These are phyloP conservation scores for Oplegnathus fasciatus DNA, from an alignment of 2,113 vertebrate species.

Conservation along the genomic window DNA sequence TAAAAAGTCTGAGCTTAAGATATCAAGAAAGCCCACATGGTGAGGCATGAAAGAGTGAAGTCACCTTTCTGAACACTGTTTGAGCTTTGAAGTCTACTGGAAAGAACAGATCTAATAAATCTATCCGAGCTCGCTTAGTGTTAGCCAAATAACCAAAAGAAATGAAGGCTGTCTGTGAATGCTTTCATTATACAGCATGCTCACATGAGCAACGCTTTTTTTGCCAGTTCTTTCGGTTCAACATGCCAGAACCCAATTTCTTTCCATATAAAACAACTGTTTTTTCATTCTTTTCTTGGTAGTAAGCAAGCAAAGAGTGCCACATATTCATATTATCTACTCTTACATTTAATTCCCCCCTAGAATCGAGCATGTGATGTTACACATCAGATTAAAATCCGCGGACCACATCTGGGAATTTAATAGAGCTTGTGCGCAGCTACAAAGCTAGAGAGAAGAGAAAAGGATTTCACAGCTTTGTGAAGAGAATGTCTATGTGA, in stretches of 20 bases:
- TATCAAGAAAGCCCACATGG: constrained; percentile 20
- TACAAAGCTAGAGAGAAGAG: constrained; percentile 33
- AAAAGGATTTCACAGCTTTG: constrained; percentile 52
- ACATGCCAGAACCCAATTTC: constrained; percentile 26
- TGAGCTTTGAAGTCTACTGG: constrained; percentile 50
- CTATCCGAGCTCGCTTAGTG: background rate
- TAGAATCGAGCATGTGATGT: constrained; percentile 19
- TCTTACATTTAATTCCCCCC: background rate
- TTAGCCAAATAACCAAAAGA: constrained; percentile 58
- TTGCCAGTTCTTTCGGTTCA: constrained; percentile 19
- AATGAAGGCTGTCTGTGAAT: constrained; percentile 41
- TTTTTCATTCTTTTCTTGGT: background rate
- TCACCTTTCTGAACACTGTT: constrained; percentile 14
- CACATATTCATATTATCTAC: constrained; percentile 10
- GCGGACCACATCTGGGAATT: constrained; percentile 40
- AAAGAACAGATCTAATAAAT: constrained; percentile 56
- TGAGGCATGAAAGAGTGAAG: constrained; percentile 26
- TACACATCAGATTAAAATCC: constrained; percentile 33
- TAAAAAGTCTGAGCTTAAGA: constrained; percentile 27
- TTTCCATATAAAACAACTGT: constrained; percentile 2
- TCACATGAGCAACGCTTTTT: constrained; percentile 44
- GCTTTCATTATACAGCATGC: constrained; percentile 43
- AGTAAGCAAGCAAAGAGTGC: constrained; percentile 22
- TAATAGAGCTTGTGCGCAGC: constrained; percentile 3
- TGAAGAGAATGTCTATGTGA: constrained; percentile 55